Evolutionary conservation across 2,888 invertebrate species (phyloP).

Genomic region (Eristalis arbustorum): DNA sequence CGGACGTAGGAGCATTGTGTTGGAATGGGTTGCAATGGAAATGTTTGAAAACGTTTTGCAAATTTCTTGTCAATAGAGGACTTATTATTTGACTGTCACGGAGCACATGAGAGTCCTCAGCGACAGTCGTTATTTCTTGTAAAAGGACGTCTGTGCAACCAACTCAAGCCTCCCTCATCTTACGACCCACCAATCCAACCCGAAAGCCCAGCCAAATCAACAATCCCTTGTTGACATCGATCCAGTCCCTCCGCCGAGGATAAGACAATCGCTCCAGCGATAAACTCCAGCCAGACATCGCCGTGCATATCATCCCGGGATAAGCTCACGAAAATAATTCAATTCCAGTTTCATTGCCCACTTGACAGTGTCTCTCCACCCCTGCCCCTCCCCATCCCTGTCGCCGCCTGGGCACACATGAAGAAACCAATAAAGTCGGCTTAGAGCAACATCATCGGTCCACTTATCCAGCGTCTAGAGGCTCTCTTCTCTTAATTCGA

Average conservation of each 20-base stretch:
- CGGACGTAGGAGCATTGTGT: too few species aligned
- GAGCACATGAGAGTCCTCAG: too few species aligned
- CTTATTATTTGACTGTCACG: too few species aligned
- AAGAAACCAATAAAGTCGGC: slow-evolving; percentile 51
- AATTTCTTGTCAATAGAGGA: too few species aligned
- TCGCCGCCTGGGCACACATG: background rate
- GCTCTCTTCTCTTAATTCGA: slow-evolving; percentile 48
- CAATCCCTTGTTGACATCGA: background rate
- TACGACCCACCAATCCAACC: too few species aligned
- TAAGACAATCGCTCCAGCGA: background rate
- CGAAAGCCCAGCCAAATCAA: background rate
- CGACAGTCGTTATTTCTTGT: too few species aligned
- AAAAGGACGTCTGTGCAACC: too few species aligned
- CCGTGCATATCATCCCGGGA: background rate
- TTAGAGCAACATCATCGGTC: slow-evolving; percentile 52
- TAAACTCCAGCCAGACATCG: background rate
- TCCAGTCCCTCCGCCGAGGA: background rate
- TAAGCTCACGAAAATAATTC: slow-evolving; percentile 26
- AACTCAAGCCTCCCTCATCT: too few species aligned
- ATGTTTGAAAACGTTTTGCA: too few species aligned
- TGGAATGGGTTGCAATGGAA: too few species aligned
- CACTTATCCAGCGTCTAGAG: slow-evolving; percentile 49
- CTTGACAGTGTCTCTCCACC: background rate
- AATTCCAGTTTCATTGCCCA: slow-evolving; percentile 32
- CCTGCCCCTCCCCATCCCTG: background rate